Conservation (phyloP, 2,888 invertebrate species). For the Venusia cambrica region DNA sequence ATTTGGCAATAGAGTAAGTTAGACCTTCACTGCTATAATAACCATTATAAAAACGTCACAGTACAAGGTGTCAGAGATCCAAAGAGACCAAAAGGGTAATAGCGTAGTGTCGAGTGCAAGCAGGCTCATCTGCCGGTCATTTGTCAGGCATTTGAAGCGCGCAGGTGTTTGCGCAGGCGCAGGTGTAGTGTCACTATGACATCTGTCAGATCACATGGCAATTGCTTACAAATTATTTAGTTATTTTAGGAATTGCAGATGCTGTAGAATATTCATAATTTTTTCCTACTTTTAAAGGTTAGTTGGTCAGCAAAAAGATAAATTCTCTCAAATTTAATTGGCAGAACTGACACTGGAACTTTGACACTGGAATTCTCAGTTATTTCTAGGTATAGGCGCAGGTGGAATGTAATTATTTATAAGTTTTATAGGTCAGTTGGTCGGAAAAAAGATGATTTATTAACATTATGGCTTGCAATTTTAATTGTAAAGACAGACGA, state of each 20-base stretch:
- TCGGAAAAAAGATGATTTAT: conserved; percentile 7
- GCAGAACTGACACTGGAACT: no score
- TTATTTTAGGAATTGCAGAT: conserved; percentile 6
- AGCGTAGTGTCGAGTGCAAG: conserved; percentile 4
- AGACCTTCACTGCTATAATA: no score
- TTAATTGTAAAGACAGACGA: no score
- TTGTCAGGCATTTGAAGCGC: conserved; percentile 5
- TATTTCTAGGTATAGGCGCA: no score
- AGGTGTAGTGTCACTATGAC: conserved; percentile 8
- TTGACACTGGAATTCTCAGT: no score
- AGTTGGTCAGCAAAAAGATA: conserved; percentile 8
- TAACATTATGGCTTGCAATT: conserved; percentile 1
- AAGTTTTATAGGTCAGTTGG: conserved; percentile 12
- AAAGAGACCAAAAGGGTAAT: conserved; percentile 9
- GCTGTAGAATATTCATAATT: neutral
- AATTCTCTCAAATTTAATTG: no score
- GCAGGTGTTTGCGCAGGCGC: conserved; percentile 11
- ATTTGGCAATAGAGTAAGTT: no score
- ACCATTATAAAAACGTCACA: no score
- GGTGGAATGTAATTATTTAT: no score
- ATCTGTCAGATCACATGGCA: conserved; percentile 8
- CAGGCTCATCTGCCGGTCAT: conserved; percentile 10
- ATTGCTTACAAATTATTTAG: conserved; percentile 8
- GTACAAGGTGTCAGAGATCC: conserved; percentile 7
- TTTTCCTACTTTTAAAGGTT: conserved; percentile 7